Conservation (phyloP, 2,113 vertebrate genomes). For the Heloderma charlesbogerti region DNA sequence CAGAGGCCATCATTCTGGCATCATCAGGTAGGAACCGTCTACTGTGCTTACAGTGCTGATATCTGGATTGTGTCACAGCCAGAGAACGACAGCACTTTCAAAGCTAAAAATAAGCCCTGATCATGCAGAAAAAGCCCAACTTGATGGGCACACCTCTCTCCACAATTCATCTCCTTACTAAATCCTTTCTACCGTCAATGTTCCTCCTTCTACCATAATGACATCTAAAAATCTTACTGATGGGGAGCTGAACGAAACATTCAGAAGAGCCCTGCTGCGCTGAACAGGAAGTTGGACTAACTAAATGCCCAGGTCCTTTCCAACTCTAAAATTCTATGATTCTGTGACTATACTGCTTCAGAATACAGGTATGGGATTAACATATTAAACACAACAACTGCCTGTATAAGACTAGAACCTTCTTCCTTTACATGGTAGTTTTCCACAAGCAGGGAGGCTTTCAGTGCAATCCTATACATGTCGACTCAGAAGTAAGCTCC, state of each 20-base stretch:
- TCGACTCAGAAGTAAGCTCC: neutral
- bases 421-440: neutral
- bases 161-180: no score
- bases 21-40: no score
- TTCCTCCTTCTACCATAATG: neutral
- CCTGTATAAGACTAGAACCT: neutral
- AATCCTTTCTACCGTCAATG: neutral
- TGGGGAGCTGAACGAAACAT: neutral
- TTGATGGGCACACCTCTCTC: no score
- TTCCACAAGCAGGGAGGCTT: neutral
- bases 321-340: neutral
- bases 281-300: neutral
- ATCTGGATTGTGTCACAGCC: neutral
- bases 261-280: neutral
- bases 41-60: neutral
- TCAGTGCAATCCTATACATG: neutral
- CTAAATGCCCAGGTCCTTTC: neutral
- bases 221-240: neutral
- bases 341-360: neutral
- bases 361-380: neutral
- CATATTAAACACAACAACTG: neutral
- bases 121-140: no score
- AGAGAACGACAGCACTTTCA: neutral
- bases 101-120: no score
- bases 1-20: neutral